Base-by-base conservation (phyloP, 2,888 invertebrate species). In the Drosophila cognata region DNA sequence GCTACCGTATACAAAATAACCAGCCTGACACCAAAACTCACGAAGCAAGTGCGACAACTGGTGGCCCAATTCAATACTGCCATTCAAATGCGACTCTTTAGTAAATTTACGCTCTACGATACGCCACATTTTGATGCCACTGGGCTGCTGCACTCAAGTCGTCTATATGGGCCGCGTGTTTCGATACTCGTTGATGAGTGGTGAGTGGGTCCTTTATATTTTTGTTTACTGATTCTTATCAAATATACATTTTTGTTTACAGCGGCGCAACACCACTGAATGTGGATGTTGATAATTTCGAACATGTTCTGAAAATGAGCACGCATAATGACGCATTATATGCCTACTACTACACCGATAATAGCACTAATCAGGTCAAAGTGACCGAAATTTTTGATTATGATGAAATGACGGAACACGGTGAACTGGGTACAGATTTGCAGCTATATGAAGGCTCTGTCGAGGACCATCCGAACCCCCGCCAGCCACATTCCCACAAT, bases 271-370 rank as follows among this genome's bases (percentile, higher is more conserved):
- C 88, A 11, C 92, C 88, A 90, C 92, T 92, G 7, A 91, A 92
- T 82, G 89, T 85, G 61, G 94, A 94, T 80, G 92, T 93, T 56
- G 96, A 96, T 91, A 95, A 96, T 36, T 96, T 96, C 91, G 96
- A 96, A 78, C 95, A 96, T 91, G 95, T 96, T 79, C 94, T 96
- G 56, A 95, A 95, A 93, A 97, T 97, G 83, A 97, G 98, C 61
- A 94, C 96, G 52, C 96, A 97, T 84, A 97, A 98, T 90, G 98
- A 98, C 84, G 96, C 98, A 0, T 94, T 93, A 25, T 97, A 98
- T 94, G 96, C 98, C 0, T 98, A 97, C 93, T 98, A 98, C 93
- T 98, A 98, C 92, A 95, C 97, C 92, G 98, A 98, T 92, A 96
- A 96, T 84, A 86, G 86, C 57, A 95, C 97, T 88, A 97, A 97